Conservation (phyloP, 2,888 invertebrate species). For the Orthosia cruda region DNA sequence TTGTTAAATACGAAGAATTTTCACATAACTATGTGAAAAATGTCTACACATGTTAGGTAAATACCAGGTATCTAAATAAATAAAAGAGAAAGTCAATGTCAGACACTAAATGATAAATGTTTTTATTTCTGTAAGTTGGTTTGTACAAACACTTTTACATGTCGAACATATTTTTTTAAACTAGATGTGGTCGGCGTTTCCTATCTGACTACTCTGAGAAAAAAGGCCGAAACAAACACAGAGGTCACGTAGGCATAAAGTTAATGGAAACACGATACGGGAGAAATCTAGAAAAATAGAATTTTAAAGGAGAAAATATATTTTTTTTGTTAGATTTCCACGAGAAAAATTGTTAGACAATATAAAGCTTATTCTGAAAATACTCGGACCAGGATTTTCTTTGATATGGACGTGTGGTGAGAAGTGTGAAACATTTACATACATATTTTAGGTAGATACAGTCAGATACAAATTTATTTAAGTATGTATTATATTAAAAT, state of each 20-base stretch:
- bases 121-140: too few relatives aligned
- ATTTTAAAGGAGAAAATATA: neutral
- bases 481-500: too few relatives aligned
- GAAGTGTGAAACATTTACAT: constrained; percentile 32
- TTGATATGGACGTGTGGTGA: constrained; percentile 21
- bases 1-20: neutral
- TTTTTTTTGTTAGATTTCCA: neutral
- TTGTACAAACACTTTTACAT: too few relatives aligned
- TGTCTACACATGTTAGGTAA: constrained; percentile 19
- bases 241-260: constrained; percentile 43
- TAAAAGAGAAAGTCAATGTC: constrained; percentile 31
- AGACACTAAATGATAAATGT: too few relatives aligned
- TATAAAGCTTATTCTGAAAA: constrained; percentile 25
- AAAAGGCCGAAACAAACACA: too few relatives aligned
- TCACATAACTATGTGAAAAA: neutral
- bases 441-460: constrained; percentile 27
- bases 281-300: constrained; percentile 11
- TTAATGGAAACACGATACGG: constrained; percentile 44
- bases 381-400: constrained; percentile 36
- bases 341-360: constrained; percentile 17
- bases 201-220: too few relatives aligned
- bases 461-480: too few relatives aligned
- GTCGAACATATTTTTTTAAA: too few relatives aligned
- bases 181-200: too few relatives aligned
- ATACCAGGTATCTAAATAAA: neutral